Conservation (phyloP, 1,140 invertebrate genomes). For the Microplitis demolitor region DNA sequence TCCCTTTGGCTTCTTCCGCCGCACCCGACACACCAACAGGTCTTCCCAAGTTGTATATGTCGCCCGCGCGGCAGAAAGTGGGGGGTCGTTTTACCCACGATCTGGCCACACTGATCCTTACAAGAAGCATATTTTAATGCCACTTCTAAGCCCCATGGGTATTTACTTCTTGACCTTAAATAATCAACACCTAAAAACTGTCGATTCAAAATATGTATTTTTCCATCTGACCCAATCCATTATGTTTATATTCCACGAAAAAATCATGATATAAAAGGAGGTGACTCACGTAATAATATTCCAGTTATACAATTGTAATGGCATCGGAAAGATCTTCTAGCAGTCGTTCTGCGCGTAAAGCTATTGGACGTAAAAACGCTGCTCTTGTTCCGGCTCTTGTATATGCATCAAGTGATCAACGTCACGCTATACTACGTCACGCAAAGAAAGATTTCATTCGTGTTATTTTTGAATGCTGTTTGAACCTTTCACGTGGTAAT, state of each 20-base stretch:
- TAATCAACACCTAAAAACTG: conserved; percentile 38
- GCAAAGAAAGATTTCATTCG: not conserved
- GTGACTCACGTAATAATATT: too few species aligned
- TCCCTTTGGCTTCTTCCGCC: too few species aligned
- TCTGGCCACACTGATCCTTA: too few species aligned
- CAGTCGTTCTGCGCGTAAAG: too few species aligned
- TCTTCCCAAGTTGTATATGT: too few species aligned
- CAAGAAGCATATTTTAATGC: conserved; percentile 46
- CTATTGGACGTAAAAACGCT: not conserved
- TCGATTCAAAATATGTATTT: conserved; percentile 33
- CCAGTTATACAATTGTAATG: too few species aligned
- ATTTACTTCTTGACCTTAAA: conserved; percentile 46
- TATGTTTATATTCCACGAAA: conserved; percentile 28
- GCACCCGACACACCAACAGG: too few species aligned
- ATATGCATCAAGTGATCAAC: not conserved
- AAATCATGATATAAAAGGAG: not conserved
- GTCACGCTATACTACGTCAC: not conserved
- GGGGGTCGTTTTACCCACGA: too few species aligned
- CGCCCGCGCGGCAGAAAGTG: too few species aligned
- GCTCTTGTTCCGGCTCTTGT: not conserved
- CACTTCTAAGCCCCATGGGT: conserved; percentile 42
- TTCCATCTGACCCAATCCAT: conserved; percentile 16
- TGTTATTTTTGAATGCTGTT: not conserved
- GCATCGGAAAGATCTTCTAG: too few species aligned
- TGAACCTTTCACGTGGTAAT: too few species aligned